Evolutionary conservation across 2,113 vertebrate species (phyloP), one percentile per base, ranked within the genome.

Genomic region (Gobius niger): DNA sequence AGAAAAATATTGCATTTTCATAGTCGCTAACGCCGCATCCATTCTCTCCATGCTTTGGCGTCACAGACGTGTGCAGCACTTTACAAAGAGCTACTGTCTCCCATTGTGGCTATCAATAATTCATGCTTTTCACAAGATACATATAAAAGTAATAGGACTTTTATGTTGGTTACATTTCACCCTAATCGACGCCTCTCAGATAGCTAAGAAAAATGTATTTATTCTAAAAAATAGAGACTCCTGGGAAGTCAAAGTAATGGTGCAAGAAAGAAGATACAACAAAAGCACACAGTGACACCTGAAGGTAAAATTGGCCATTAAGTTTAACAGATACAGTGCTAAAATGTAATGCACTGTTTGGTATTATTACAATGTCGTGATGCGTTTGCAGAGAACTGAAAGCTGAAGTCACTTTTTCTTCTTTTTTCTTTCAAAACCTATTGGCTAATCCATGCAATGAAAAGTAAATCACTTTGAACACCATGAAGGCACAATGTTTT

Each of bases 111-210:
- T 14, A 60, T 60, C 42, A 60, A 60, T 60, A 60, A 60, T 60
- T 42, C 57, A 60, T 44, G 14, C 0, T 42, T 8, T 60, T 60
- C 40, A 15, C 34, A 41, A 44, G 57, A 60, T 14, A n/a, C 40
- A 44, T 42, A 60, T 60, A 60, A 60, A 60, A 42, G 57, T 60
- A 60, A 60, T 60, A 60, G 40, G 14, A 42, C 40, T 44, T 57
- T 60, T 60, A 60, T n/a, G 57, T 42, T 42, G 40, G 34, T 42
- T 44, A 60, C 40, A 44, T 60, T 60, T 60, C 57, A 42, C 40
- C 42, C 40, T 60, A 14, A 41, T 60, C 15, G n/a, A 42, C 40
- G 15, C 13, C 34, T 60, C 14, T n/a, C 14, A 16, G 57, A 54
- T 54, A 12, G 18, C 52, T 42, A 4, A 4, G 14, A 16, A 60